phyloP scores from a whole-genome alignment of 1,140 invertebrate species.

The Conus betulinus region DNA sequence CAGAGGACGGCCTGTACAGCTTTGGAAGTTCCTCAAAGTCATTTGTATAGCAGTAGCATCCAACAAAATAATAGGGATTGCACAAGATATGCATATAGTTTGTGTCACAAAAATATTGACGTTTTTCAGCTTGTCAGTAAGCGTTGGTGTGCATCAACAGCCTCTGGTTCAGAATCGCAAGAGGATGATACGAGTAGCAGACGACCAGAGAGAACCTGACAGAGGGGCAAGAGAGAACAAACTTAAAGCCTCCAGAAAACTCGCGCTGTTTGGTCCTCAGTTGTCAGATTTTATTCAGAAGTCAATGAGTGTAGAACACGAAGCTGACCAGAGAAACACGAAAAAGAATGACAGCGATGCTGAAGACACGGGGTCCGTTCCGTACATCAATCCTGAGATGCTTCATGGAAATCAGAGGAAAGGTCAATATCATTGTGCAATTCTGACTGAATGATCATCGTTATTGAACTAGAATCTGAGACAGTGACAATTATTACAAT shows the following conservation, averaged over 20 bases:
- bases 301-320: not conserved
- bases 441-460: too few species aligned
- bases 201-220: not conserved
- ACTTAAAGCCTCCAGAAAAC: not conserved
- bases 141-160: not conserved
- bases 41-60: not conserved
- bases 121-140: not conserved
- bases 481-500: too few species aligned
- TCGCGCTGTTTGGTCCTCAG: not conserved
- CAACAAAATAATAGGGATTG: not conserved
- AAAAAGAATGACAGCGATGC: not conserved
- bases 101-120: not conserved
- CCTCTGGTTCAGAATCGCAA: not conserved
- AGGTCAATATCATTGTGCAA: not conserved
- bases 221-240: not conserved
- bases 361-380: not conserved
- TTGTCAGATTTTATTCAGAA: slow-evolving; percentile 26
- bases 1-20: not conserved
- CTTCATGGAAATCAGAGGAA: slow-evolving; percentile 21
- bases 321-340: not conserved
- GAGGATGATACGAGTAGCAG: not conserved
- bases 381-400: slow-evolving; percentile 17
- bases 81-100: not conserved
- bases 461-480: too few species aligned
- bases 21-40: not conserved